Evolutionary conservation across 2,797 vertebrate species (phyloP), one percentile per base, ranked within the genome.

Genomic region (Enteromius trimaculatus): DNA sequence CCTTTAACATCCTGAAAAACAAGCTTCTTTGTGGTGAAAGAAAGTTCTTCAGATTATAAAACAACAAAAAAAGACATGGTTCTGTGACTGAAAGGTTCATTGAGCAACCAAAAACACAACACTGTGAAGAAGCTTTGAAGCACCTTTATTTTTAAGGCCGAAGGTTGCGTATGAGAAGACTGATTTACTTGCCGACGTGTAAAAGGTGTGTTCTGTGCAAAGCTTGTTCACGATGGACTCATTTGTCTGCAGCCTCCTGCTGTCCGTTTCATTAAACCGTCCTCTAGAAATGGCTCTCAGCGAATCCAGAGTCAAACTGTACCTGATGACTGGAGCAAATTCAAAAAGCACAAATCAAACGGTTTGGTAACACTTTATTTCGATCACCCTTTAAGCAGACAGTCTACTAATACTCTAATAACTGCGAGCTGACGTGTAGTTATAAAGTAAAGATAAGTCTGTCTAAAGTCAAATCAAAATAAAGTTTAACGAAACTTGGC

Each of bases 141-240:
- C 21, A n/a, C 3, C 21, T n/a, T n/a, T 55, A 55, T n/a, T 55
- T 55, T 55, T n/a, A 9, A 55, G 21, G 10, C 2, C 21, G 55
- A 60, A 60, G 39, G 29, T 21, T 64, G 3, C 26, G 26, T 62
- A 39, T 62, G 85, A 79, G 86, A 92, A 88, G 91, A 91, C 92
- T 90, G 93, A 94, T 95, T 95, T 95, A 97, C 97, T 99, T 97
- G 93, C 98, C 96, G 95, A 96, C 96, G 98, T 97, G 93, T 96
- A 95, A 94, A 99, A 97, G 92, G 85, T 92, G 86, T 96, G 94
- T 4, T 92, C 90, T 21, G 71, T 87, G 92, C 93, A 96, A 88
- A 95, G 80, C 39, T 81, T 66, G 9, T 93, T 89, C 74, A 5
- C 90, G 83, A 97, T 89, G 55, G 29, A 88, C 86, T 95, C 87